Base-by-base conservation (phyloP, 2,113 vertebrate genomes). In the Oreochromis spilurus region DNA sequence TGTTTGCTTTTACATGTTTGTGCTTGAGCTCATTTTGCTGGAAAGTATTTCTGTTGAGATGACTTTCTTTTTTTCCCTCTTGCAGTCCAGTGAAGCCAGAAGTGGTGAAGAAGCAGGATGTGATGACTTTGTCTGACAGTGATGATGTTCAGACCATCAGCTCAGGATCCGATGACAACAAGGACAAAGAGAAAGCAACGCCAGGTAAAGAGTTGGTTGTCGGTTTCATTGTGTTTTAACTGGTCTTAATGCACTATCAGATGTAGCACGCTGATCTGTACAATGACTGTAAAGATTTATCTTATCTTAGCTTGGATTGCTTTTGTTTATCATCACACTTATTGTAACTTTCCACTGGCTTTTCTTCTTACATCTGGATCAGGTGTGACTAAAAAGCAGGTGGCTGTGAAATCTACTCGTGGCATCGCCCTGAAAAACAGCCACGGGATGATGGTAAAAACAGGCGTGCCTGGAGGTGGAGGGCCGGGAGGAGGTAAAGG, bases 91-190 rank as follows among this genome's bases (percentile, higher is more conserved):
- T 79, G 50, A 95, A 95, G 72, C 1, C 79, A 1, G 94, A 95
- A 4, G 5, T 53, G 0, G 88, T 21, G 7, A 96, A 93, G 87
- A 96, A 93, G 84, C 94, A 97, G 97, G 98, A 99, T 0, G 97
- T 99, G 87, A 96, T 99, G 96, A 99, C 97, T 0, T 93, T 99
- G 12, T 98, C 97, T 1, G 98, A 99, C 95, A 99, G 98, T 4
- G 98, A 99, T 1, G 98, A 99, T 81, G 97, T 99, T 93, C 98
- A 99, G 93, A 99, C 98, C 88, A 99, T 99, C 87, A 99, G 98
- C 82, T 99, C 98, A 0, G 98, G 98, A 43, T 99, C 98, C 0
- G 98, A 99, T 2, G 97, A 97, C 78, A 97, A 96, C 65, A 98
- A 98, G 5, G 97, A 97, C 84, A 97, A 96, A 91, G 98, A 97